Evolutionary conservation across 2,888 invertebrate genomes (phyloP), one percentile per base, ranked within the genome.

Genomic region (Chorisops tibialis): DNA sequence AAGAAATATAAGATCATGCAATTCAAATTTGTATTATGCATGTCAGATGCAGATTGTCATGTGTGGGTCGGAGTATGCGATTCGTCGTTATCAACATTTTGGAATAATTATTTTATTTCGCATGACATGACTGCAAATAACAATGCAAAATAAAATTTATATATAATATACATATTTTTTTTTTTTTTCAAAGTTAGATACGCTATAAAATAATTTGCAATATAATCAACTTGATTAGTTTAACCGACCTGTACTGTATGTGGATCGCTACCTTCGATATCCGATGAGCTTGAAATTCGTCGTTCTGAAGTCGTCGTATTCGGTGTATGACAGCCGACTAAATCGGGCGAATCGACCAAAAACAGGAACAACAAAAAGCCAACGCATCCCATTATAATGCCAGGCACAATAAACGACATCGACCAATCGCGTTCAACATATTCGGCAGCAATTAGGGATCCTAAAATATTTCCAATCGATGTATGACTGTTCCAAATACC

Each of bases 401-500:
- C 96, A 5, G 97, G 97, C 68, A 94, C 87, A 50, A 95, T 87
- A 78, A 97, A 97, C 30, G 95, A 95, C 54, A 91, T 77, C 0
- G 93, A 87, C 97, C 97, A 97, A 75, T 93, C 87, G 0, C 75
- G 79, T 73, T 93, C 91, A 11, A 96, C 93, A 77, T 87, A 96
- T 51, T 84, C 78, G 0, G 91, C 91, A 1, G 97, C 95, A 69
- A 97, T 88, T n/a, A 96, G 73, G 0, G 91, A 72, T 73, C 96
- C 96, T 62, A 96, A 75, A 71, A 97, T 96, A 75, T 97, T 98
- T 38, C 97, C 97, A 9, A 97, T 84, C 0, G 95, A 95, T 0
- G 96, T 96, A 71, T 97, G 96, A 0, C 96, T 94, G 79, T 97
- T 97, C 97, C 97, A 97, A 5, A 96, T 82, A 11, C 97, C 97